Evolutionary conservation across 2,888 invertebrate genomes (phyloP), one percentile per base, ranked within the genome.

Genomic region (Epistrophe grossulariae): DNA sequence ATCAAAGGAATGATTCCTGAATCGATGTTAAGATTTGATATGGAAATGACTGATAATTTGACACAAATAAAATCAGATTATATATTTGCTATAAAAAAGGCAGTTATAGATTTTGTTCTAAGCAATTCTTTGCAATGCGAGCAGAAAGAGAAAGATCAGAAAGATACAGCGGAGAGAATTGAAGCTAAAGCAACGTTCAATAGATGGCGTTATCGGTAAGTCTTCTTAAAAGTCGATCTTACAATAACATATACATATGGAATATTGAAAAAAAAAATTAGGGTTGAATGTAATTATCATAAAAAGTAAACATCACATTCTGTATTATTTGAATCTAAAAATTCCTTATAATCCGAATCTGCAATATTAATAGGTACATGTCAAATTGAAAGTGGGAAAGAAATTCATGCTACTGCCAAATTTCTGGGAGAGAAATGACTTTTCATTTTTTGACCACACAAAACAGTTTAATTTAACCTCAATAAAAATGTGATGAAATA

Each of bases 31-130:
- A 94, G 94, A 91, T 96, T 95, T 94, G 94, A 94, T 64, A 93
- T 93, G 0, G 94, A 94, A 0, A 90, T 96, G 19, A 92, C 94
- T 3, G 92, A 94, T 43, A 95, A 96, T 72, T 94, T 97, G 0
- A 94, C 95, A 79, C 98, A 98, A 91, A 96, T 97, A 92, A 95
- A 96, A 89, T 96, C 97, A 85, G 97, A 98, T 90, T 99, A 97
- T 91, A 95, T 97, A 91, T 94, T 97, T 92, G 96, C 97, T 85
- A 97, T 98, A 91, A 98, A 98, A 91, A 98, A 98, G 91, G 96
- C 98, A 0, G 96, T 97, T 71, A 97, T 99, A 0, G 98, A 98
- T 93, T 99, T 98, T 92, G 97, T 98, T 0, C 93, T 99, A 6
- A 96, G 96, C 90, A 97, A 98, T 93, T 96, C 97, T 0, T 93